Evolutionary conservation across 2,797 vertebrate genomes (phyloP), one percentile per base, ranked within the genome.

Genomic region (Megaceryle alcyon): DNA sequence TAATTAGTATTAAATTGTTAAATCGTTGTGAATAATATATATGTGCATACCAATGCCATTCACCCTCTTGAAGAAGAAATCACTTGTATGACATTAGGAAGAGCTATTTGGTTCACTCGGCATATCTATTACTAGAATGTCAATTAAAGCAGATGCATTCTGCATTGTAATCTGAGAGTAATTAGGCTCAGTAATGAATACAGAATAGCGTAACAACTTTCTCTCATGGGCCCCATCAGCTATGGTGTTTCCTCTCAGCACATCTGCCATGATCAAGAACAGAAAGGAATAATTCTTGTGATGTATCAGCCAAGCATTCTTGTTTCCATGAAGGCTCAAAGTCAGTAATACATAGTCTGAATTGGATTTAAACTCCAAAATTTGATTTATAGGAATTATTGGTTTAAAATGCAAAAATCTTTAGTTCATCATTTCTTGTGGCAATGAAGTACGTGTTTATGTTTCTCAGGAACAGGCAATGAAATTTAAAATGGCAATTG

Each of bases 151-250:
- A 95, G 82, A 89, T 78, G 76, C 86, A 51, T 89, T 96, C 82
- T 91, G 84, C 88, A 93, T 94, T 94, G 92, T 93, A 96, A 86
- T 95, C 78, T 81, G 76, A 82, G 80, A 93, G 60, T 56, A 92
- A 95, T 96, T 94, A 95, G 53, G 64, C 76, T 85, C 76, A 26
- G 57, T 89, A 97, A 96, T 93, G 88, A 96, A 82, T 85, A 84
- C 9, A 89, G 88, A 93, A 59, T 54, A 89, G 71, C 1, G 6
- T 79, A 94, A 88, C 39, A 91, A 23, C 78, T 91, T 82, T 95
- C 33, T 82, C 93, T 85, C 92, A 14, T 57, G 92, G 77, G 92
- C 28, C 63, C 26, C 71, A 92, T 94, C 81, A 93, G 68, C 71
- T 33, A n/a, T 59, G 82, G 88, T 93, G 64, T 90, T 95, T 92